Evolutionary conservation across 2,113 vertebrate species (phyloP), one percentile per base, ranked within the genome.

Genomic region (Bubo scandiacus): DNA sequence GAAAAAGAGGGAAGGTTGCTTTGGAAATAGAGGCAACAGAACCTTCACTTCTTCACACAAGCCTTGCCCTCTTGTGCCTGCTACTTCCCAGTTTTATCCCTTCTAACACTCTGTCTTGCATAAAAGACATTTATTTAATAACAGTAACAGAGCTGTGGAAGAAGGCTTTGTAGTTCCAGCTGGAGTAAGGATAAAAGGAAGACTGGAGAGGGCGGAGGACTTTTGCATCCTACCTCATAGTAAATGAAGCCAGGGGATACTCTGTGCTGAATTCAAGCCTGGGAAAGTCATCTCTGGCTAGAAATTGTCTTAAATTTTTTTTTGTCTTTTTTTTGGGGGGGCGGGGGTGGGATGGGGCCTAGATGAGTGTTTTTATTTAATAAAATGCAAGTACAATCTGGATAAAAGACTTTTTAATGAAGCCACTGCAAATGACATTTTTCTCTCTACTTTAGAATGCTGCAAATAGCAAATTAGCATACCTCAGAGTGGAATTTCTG

Each of bases 391-490:
- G 52, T 84, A 87, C 62, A 79, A 90, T 93, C 87, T 81, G 83
- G 49, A 97, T 96, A 97, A 97, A 96, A 78, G 95, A 90, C 84
- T 96, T 96, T 97, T 97, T 97, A 97, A 98, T 95, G 94, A 97
- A 97, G 81, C 87, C 59, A 92, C 86, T 95, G 80, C 86, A 98
- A 97, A 97, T 86, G 92, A 94, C 94, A 86, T 96, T 97, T 97
- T 72, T 72, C 83, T 88, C 78, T 95, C 93, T 97, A 81, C 86
- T 97, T 97, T 73, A 94, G 96, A 96, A 95, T 96, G 97, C 94
- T 97, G 96, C 85, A 97, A 97, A 97, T 92, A 98, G 94, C 96
- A 97, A 98, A 98, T 98, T 97, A 98, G 96, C 96, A 97, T 97
- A 94, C 83, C 92, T 97, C 74, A 26, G 91, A 97, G 81, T 92